Evolutionary conservation across 2,797 vertebrate genomes (phyloP).

Genomic region (Argya squamiceps): DNA sequence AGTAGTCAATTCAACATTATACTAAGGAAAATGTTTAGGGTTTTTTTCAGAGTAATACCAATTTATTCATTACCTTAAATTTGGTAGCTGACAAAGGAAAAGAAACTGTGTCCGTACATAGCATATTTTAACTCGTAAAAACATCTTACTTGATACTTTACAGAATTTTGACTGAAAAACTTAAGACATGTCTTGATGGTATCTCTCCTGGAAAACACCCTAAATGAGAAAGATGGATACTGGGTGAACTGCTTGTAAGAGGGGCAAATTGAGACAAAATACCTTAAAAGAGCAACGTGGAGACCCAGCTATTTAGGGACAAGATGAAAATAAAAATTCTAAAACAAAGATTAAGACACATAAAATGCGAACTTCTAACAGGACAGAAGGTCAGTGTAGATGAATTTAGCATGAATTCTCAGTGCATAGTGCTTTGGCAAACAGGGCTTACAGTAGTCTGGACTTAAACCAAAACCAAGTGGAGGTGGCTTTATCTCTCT

Average conservation of each 20-base stretch:
- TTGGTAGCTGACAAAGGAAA: not conserved
- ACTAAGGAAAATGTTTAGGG: not conserved
- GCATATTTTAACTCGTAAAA: not conserved
- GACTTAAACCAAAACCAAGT: not conserved
- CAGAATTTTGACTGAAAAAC: not conserved
- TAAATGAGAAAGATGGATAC: not conserved
- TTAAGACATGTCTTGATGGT: not conserved
- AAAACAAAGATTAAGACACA: not conserved
- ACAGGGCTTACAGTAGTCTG: not conserved
- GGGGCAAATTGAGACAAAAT: not conserved
- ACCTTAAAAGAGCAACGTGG: not conserved
- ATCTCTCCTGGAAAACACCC: not conserved
- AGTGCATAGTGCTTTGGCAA: not conserved
- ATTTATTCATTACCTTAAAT: not conserved
- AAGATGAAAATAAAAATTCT: not conserved
- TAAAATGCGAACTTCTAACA: not conserved
- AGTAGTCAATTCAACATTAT: not conserved
- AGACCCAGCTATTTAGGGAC: not conserved
- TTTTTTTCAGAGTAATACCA: not conserved
- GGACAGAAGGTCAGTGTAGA: not conserved
- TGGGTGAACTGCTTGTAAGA: not conserved
- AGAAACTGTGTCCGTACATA: not conserved
- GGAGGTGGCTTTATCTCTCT: not conserved
- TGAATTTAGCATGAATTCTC: not conserved
- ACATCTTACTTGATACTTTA: not conserved